Evolutionary conservation across 2,113 vertebrate species (phyloP).

Genomic region (Neolamprologus sp.): DNA sequence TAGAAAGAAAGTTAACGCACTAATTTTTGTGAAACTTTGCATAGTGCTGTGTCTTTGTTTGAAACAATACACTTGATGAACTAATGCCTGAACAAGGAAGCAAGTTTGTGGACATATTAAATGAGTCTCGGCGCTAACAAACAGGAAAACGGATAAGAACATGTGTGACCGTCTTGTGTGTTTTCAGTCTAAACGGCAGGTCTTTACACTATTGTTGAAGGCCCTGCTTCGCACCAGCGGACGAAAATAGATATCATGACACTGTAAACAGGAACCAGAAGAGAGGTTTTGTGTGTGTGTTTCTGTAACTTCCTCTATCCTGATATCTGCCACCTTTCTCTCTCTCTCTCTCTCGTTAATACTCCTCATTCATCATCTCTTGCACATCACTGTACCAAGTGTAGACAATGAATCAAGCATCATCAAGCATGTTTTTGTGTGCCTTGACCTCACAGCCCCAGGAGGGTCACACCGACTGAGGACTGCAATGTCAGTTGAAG

Average conservation of each 20-base stretch:
- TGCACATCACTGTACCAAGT: not conserved
- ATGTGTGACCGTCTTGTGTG: not conserved
- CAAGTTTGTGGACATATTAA: not conserved
- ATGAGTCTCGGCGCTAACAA: not conserved
- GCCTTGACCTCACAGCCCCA: not conserved
- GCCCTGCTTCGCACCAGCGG: not conserved
- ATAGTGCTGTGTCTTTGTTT: not conserved
- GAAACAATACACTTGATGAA: not conserved
- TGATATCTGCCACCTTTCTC: not conserved
- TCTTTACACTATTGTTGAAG: slow-evolving; percentile 17
- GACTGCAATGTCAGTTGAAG: not conserved
- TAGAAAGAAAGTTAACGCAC: not conserved
- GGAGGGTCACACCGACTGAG: not conserved
- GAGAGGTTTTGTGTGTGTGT: not conserved
- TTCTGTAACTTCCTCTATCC: slow-evolving; percentile 8
- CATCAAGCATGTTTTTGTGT: not conserved
- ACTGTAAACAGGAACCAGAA: slow-evolving; percentile 72
- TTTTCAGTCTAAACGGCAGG: not conserved
- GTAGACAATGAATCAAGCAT: not conserved
- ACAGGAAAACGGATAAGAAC: not conserved
- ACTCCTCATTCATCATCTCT: not conserved
- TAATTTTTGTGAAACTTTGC: fast-evolving
- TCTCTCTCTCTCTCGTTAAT: not conserved
- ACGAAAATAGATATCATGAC: slow-evolving; percentile 42
- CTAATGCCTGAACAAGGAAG: not conserved